These are phyloP conservation scores for Hypothenemus hampei DNA, from an alignment of 1,140 invertebrate species.

Conservation along the genomic window DNA sequence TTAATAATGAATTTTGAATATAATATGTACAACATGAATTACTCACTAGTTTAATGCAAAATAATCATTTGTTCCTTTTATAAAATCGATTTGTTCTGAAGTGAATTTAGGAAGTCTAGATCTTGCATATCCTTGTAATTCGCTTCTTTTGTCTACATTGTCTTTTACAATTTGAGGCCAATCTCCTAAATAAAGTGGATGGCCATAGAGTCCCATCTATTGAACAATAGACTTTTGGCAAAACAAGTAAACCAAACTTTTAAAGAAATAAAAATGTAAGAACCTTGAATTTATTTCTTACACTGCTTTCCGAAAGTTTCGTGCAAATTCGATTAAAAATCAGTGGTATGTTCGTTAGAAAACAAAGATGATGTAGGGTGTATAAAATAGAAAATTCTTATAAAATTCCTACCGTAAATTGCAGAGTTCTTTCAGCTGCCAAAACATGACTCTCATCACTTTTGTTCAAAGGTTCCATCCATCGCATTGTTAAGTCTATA, in stretches of 20 bases:
- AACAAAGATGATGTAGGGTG: no score
- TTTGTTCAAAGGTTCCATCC: conserved; percentile 3
- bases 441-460: background rate
- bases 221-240: background rate
- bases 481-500: background rate
- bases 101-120: conserved; percentile 59
- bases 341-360: no score
- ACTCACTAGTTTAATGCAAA: conserved; percentile 50
- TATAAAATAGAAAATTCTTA: background rate
- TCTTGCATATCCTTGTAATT: conserved; percentile 45
- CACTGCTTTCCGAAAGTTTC: no score
- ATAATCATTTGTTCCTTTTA: conserved; percentile 50
- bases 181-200: conserved; percentile 50
- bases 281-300: no score
- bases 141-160: conserved; percentile 50
- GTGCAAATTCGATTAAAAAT: no score
- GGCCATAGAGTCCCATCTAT: conserved; percentile 54
- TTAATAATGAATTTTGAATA: no score
- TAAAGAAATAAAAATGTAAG: no score
- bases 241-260: background rate
- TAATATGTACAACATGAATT: background rate
- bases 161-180: conserved; percentile 55
- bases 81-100: conserved; percentile 44
- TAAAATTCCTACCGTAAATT: conserved; percentile 36
- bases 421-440: conserved; percentile 40